Evolutionary conservation across 2,888 invertebrate species (phyloP), one percentile per base, ranked within the genome.

Genomic region (Xestobium rufovillosum): DNA sequence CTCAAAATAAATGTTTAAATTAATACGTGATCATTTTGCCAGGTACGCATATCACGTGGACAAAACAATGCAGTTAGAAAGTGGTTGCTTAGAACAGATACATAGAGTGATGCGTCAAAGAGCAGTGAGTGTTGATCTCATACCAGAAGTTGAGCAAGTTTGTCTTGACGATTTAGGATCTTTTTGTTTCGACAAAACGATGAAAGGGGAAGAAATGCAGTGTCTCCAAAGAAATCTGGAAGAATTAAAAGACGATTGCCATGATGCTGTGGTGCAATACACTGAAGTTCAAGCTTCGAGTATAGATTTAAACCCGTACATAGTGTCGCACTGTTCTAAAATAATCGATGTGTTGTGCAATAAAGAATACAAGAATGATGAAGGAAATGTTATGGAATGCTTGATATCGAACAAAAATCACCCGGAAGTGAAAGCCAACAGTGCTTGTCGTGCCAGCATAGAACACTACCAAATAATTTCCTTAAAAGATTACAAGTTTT

Each of bases 391-490:
- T 50, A 85, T 98, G 82, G 89, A 92, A 41, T 98, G 97, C 65
- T 72, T 98, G 34, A 87, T 96, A 39, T 71, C 80, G 23, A 85
- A 92, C 61, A 97, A 96, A 67, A 90, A 90, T 62, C 83, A 89
- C 52, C 77, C 82, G 3, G 79, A 84, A 54, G 76, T 90, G 55
- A 79, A 83, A 53, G 72, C 78, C 11, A 83, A 84, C 58, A 69
- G 68, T 42, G 90, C 92, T 63, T 97, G 97, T 65, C 75, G 84
- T 45, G 87, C 88, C 23, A 91, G 92, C 42, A 84, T 98, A 32
- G 96, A 97, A 67, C 97, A 98, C 69, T 94, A 95, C 59, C 97
- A 98, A 67, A 71, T 98, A 42, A 85, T 95, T 43, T 84, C 90
- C 2, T 63, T 97, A 46, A 90, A 94, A 63, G 90, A 91, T 66